These are phyloP conservation scores for Echiichthys vipera DNA, from an alignment of 2,797 vertebrate genomes.

Conservation along the genomic window DNA sequence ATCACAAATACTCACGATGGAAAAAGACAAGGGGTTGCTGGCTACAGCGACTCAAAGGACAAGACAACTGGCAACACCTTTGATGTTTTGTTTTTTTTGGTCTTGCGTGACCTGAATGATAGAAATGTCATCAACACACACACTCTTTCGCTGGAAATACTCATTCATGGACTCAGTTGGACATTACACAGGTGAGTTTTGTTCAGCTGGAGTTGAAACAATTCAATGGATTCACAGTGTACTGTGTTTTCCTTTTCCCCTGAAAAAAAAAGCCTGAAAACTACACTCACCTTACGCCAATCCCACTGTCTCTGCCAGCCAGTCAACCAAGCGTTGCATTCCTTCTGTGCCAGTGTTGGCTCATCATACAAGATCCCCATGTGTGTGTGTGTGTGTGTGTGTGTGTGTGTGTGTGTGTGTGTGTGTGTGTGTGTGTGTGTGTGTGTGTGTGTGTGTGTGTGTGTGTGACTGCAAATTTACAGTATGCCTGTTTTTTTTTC, in stretches of 20 bases:
- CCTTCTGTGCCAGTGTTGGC: conserved; percentile 46
- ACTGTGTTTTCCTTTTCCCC: conserved; percentile 23
- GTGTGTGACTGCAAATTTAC: neutral
- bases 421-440: too few species aligned
- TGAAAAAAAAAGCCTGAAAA: conserved; percentile 39
- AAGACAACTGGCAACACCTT: too few species aligned
- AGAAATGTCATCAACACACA: too few species aligned
- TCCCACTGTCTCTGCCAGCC: conserved; percentile 47
- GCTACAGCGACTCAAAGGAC: too few species aligned
- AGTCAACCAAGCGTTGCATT: conserved; percentile 41
- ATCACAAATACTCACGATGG: too few species aligned
- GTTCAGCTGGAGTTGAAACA: conserved; percentile 30
- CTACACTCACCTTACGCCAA: conserved; percentile 38
- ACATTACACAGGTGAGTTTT: conserved; percentile 2
- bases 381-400: neutral
- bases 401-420: neutral
- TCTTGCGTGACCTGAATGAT: too few species aligned
- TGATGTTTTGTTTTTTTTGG: too few species aligned
- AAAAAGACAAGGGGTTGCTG: too few species aligned
- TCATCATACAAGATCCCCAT: conserved; percentile 12
- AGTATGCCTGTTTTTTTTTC: neutral
- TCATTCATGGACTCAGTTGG: too few species aligned
- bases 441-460: too few species aligned
- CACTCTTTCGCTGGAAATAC: too few species aligned
- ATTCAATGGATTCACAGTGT: conserved; percentile 27